phyloP scores from a whole-genome alignment of 2,888 invertebrate species.

The Syrphus vitripennis region DNA sequence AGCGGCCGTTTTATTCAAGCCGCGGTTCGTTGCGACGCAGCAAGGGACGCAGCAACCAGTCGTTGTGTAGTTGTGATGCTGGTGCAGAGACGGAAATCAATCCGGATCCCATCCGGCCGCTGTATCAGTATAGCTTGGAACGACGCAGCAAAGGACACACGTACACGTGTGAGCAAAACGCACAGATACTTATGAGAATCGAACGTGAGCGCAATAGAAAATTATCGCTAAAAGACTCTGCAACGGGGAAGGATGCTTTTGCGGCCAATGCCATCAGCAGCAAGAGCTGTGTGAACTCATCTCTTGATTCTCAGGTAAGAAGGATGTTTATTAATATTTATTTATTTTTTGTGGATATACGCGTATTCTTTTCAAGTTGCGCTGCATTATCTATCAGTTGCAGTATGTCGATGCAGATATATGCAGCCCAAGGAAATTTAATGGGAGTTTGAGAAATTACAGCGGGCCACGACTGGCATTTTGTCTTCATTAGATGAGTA shows the following conservation, averaged over 20 bases:
- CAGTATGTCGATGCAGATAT: background rate
- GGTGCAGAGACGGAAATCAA: conserved; percentile 80
- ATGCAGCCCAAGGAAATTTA: background rate
- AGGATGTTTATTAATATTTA: background rate
- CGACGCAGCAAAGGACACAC: conserved; percentile 81
- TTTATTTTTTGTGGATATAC: background rate
- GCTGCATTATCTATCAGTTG: background rate
- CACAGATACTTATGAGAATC: conserved; percentile 81
- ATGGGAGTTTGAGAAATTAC: conserved; percentile 30
- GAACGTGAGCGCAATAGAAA: conserved; percentile 80
- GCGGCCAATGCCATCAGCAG: background rate
- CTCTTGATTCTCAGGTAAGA: conserved; percentile 75
- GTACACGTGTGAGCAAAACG: conserved; percentile 82
- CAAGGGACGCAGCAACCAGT: conserved; percentile 80
- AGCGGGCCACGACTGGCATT: conserved; percentile 32
- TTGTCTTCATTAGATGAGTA: conserved; percentile 56
- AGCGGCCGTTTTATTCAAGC: conserved; percentile 73
- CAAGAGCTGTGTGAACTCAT: conserved; percentile 58
- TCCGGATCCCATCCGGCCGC: conserved; percentile 79
- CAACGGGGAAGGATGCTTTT: conserved; percentile 52
- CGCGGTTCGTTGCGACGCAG: conserved; percentile 79
- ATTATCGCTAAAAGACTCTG: conserved; percentile 73
- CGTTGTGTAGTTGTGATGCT: conserved; percentile 80
- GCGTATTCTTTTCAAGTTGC: background rate
- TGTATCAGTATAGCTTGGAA: conserved; percentile 82